These are phyloP conservation scores for Vandiemenella viatica DNA, from an alignment of 2,888 invertebrate genomes.

Conservation along the genomic window DNA sequence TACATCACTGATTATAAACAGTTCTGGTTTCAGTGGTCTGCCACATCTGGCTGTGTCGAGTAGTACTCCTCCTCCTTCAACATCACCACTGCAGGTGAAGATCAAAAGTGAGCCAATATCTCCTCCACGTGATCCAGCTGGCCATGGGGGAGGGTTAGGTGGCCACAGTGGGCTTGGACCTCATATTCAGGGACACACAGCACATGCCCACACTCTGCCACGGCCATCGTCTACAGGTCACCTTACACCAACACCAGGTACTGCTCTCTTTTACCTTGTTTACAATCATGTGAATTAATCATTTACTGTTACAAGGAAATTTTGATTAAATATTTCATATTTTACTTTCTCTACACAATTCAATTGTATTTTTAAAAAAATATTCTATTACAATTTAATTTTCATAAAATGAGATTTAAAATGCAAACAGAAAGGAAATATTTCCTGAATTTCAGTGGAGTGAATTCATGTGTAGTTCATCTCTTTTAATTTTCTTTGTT, in stretches of 20 bases:
- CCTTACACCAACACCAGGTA: conserved; percentile 41
- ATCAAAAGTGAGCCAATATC: conserved; percentile 93
- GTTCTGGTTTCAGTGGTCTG: conserved; percentile 39
- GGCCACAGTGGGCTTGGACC: conserved; percentile 24
- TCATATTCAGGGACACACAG: conserved; percentile 35
- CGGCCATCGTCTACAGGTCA: conserved; percentile 42
- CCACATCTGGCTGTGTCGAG: conserved; percentile 63
- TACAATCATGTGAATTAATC: too few species aligned
- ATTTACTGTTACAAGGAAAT: too few species aligned
- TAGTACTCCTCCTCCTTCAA: conserved; percentile 58
- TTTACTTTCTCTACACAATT: too few species aligned
- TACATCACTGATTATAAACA: neutral
- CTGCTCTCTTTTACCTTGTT: too few species aligned
- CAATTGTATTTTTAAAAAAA: too few species aligned
- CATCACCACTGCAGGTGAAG: conserved; percentile 69
- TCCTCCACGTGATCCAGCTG: conserved; percentile 55
- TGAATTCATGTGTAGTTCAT: too few species aligned
- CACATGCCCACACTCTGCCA: conserved; percentile 32
- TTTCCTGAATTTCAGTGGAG: too few species aligned
- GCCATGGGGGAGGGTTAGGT: conserved; percentile 24
- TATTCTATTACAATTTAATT: too few species aligned
- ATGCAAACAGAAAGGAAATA: too few species aligned
- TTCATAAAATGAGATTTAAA: too few species aligned
- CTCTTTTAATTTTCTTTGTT: too few species aligned
- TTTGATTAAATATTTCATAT: too few species aligned